Evolutionary conservation across 2,797 vertebrate genomes (phyloP).

Genomic region (Orestias chungarensis): DNA sequence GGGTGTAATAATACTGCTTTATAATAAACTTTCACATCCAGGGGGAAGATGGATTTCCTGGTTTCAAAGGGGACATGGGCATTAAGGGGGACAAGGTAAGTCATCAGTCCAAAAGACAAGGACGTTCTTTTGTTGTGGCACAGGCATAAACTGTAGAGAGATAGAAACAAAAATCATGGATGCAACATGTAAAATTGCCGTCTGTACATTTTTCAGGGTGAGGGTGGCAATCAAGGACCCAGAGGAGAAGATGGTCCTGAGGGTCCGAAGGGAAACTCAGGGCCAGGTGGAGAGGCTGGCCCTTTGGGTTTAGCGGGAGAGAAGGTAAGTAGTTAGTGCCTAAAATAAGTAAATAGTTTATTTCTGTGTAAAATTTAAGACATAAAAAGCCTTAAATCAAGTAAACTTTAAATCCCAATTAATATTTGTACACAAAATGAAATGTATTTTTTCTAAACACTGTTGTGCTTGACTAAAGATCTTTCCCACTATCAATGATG

Average conservation of each 20-base stretch:
- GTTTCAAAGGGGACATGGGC: conserved; percentile 99
- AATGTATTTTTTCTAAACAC: not conserved
- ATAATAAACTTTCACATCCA: conserved; percentile 57
- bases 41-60: conserved; percentile 98
- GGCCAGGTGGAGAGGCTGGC: conserved; percentile 89
- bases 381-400: not conserved
- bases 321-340: conserved; percentile 81
- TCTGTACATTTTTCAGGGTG: conserved; percentile 69
- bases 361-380: not conserved
- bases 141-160: too few relatives aligned
- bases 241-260: conserved; percentile 98
- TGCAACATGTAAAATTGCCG: not conserved
- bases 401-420: not conserved
- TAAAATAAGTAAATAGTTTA: not conserved
- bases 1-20: not conserved
- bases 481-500: too few relatives aligned
- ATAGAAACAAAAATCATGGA: not conserved
- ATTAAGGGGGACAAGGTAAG: conserved; percentile 95
- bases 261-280: conserved; percentile 94
- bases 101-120: conserved; percentile 14
- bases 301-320: conserved; percentile 90
- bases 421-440: not conserved
- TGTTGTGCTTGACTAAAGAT: too few relatives aligned
- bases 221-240: conserved; percentile 75
- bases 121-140: too few relatives aligned